These are phyloP conservation scores for Chaetorhynchus papuensis DNA, from an alignment of 2,113 vertebrate genomes.

Conservation along the genomic window DNA sequence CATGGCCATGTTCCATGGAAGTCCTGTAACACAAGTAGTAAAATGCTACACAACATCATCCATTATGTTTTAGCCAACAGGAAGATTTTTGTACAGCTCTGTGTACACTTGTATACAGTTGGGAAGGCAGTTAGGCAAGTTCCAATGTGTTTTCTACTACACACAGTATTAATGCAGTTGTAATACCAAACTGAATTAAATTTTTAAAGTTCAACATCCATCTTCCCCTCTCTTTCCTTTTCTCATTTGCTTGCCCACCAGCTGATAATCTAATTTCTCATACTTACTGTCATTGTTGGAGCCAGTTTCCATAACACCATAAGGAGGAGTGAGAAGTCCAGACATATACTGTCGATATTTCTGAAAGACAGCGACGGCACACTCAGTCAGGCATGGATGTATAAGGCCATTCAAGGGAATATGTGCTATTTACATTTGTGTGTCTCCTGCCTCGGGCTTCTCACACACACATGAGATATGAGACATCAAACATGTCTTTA, in stretches of 20 bases:
- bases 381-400: background rate
- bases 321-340: slow-evolving; percentile 91
- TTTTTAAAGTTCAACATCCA: background rate
- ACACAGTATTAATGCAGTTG: background rate
- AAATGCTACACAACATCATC: background rate
- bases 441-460: background rate
- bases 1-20: background rate
- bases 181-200: background rate
- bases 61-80: background rate
- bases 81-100: background rate
- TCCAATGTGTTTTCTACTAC: background rate
- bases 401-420: background rate
- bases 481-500: background rate
- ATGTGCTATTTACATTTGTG: background rate
- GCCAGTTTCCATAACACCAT: slow-evolving; percentile 94
- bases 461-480: background rate
- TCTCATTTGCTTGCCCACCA: background rate
- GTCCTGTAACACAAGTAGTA: background rate
- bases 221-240: background rate
- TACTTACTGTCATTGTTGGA: slow-evolving; percentile 91
- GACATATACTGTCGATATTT: slow-evolving; percentile 95
- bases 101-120: background rate
- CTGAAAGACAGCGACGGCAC: slow-evolving; percentile 71
- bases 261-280: background rate
- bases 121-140: background rate